Conservation (phyloP, 35 echinoderm and acorn worm genomes). For the Apostichopus californicus region DNA sequence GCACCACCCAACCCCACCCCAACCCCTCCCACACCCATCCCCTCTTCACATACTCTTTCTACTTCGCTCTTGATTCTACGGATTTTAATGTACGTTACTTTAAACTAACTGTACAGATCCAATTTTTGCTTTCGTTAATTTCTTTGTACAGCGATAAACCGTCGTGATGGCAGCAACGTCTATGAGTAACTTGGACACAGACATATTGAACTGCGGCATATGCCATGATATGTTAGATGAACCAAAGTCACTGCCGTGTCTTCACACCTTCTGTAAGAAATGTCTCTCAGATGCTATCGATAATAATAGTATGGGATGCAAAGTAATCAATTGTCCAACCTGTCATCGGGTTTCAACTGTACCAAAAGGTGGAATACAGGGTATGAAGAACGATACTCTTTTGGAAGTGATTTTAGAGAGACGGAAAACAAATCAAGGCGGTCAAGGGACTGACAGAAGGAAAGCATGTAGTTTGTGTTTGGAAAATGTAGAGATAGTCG, state of each 20-base stretch:
- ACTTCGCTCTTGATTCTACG: no score
- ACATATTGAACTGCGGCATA: background rate
- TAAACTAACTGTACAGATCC: no score
- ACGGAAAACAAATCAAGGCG: background rate
- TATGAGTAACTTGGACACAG: background rate
- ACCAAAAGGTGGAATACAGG: background rate
- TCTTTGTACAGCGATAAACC: no score
- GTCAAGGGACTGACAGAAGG: background rate
- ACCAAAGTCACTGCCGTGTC: background rate
- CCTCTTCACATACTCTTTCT: no score
- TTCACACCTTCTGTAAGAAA: conserved; percentile 10
- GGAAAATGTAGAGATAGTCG: background rate
- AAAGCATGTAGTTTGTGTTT: background rate
- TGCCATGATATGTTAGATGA: background rate
- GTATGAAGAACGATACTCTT: background rate
- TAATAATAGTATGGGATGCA: background rate
- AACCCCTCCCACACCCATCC: no score
- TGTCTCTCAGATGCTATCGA: background rate
- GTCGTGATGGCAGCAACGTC: background rate
- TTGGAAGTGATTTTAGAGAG: background rate
- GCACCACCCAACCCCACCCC: no score
- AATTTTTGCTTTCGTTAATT: no score
- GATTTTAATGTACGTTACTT: no score
- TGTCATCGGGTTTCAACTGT: background rate
- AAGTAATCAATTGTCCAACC: background rate